phyloP scores from a whole-genome alignment of 2,113 vertebrate species.

The Cyanoliseus patagonus region DNA sequence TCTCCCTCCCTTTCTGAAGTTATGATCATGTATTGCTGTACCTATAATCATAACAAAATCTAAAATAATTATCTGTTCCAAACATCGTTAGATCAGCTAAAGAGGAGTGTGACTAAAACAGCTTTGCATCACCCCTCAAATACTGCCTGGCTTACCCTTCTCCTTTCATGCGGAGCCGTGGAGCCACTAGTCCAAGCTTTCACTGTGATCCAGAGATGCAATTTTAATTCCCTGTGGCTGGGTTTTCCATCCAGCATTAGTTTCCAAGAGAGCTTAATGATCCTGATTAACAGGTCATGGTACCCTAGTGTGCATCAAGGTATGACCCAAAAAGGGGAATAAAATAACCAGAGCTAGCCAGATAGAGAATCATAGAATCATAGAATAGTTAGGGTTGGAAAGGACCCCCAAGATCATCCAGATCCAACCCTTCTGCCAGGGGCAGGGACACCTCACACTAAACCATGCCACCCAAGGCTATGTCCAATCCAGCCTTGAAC shows the following conservation, averaged over 20 bases:
- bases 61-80: constrained; percentile 12
- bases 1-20: neutral
- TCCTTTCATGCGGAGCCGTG: neutral
- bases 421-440: too few species aligned
- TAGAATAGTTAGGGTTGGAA: too few species aligned
- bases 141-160: neutral
- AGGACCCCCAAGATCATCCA: too few species aligned
- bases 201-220: neutral
- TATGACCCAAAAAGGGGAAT: neutral
- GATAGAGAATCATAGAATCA: neutral
- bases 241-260: neutral
- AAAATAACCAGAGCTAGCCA: neutral
- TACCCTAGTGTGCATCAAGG: neutral
- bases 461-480: too few species aligned
- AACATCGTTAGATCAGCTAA: neutral
- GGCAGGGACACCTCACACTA: too few species aligned
- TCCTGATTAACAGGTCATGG: neutral
- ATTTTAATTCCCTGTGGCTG: neutral
- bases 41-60: neutral
- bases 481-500: too few species aligned
- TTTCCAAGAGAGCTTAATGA: neutral
- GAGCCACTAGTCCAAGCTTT: neutral
- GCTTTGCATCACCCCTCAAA: neutral
- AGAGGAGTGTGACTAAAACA: neutral
- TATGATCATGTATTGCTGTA: neutral